Evolutionary conservation across 2,113 vertebrate genomes (phyloP).

Genomic region (Trogon melanurus): DNA sequence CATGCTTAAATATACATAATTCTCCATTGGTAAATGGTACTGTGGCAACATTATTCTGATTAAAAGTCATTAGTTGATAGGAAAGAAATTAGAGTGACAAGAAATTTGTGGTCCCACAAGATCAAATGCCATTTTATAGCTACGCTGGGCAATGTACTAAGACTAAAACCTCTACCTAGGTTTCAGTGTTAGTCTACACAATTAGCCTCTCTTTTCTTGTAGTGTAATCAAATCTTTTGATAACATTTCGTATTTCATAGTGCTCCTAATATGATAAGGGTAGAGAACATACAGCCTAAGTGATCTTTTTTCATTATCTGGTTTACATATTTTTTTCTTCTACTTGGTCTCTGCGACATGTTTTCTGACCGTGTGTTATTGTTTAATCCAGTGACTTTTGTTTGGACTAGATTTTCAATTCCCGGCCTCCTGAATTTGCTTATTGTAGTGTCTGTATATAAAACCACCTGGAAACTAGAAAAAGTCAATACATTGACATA

Average conservation of each 20-base stretch:
- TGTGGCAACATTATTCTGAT: slow-evolving; percentile 6
- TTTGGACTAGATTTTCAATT: background rate
- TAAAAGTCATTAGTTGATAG: slow-evolving; percentile 17
- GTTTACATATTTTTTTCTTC: background rate
- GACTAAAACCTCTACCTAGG: background rate
- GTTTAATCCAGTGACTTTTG: background rate
- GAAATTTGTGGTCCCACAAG: background rate
- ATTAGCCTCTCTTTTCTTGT: background rate
- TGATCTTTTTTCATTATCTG: background rate
- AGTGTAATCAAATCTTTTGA: background rate
- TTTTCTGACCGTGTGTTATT: background rate
- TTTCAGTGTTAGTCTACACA: background rate
- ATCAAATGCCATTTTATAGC: background rate
- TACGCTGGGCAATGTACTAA: background rate
- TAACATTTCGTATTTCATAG: background rate
- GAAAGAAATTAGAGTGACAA: background rate
- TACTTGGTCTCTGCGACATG: background rate
- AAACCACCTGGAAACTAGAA: background rate
- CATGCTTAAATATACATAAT: background rate
- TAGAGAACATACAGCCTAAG: background rate
- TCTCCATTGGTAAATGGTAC: background rate
- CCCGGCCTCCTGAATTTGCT: background rate
- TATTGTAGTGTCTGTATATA: background rate
- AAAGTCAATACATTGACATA: background rate
- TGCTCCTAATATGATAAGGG: background rate